Evolutionary conservation across 1,140 invertebrate genomes (phyloP).

Genomic region (Cepaea nemoralis): DNA sequence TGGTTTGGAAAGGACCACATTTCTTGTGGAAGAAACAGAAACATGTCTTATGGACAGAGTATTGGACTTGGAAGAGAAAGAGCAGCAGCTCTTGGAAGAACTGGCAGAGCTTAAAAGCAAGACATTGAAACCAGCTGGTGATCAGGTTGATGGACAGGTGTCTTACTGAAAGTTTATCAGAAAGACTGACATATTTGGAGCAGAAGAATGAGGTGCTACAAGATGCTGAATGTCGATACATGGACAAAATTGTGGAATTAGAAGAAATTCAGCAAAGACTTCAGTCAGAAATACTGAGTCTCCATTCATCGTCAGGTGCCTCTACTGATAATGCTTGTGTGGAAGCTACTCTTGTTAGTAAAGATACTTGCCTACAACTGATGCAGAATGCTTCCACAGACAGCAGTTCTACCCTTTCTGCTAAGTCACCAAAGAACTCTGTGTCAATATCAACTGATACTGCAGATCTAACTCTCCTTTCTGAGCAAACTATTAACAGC

Average conservation of each 20-base stretch:
- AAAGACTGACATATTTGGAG: constrained; percentile 31
- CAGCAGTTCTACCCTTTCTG: background rate
- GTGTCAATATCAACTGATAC: constrained; percentile 13
- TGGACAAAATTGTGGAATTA: constrained; percentile 47
- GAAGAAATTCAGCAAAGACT: constrained; percentile 42
- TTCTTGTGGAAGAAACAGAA: constrained; percentile 59
- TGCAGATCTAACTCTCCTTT: background rate
- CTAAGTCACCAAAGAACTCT: background rate
- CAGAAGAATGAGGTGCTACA: constrained; percentile 41
- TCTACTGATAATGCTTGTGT: background rate
- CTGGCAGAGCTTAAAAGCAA: constrained; percentile 20
- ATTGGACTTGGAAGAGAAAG: constrained; percentile 65
- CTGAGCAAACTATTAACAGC: constrained; percentile 6
- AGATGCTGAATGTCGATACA: constrained; percentile 48
- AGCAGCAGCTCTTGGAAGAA: constrained; percentile 36
- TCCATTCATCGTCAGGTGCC: constrained; percentile 10
- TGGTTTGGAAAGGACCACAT: constrained; percentile 19
- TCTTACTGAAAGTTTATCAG: background rate
- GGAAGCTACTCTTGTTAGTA: background rate
- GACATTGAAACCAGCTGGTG: background rate
- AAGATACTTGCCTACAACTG: background rate
- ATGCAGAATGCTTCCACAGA: background rate
- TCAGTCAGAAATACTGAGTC: constrained; percentile 2
- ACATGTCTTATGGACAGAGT: constrained; percentile 66
- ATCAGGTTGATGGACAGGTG: background rate